Percentiles rank a stretch among this genome's conserved stretches.
Conservation (phyloP, 2,113 vertebrate species). For the Ramphastos sulfuratus region DNA sequence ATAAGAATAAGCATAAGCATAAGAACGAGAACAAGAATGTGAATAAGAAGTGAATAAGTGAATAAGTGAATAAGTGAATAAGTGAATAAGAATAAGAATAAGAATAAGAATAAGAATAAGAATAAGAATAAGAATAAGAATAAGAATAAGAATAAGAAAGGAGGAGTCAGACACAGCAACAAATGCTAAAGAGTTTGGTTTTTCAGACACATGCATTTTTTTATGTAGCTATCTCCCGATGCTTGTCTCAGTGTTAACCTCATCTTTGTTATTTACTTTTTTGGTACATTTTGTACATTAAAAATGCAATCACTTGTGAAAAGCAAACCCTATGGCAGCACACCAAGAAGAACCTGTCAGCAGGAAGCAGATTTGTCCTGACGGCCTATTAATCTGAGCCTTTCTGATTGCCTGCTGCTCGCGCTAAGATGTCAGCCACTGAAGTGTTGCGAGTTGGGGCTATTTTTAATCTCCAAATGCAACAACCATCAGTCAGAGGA, state of each 20-base stretch:
- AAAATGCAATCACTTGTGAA: not conserved
- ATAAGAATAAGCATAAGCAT: no score
- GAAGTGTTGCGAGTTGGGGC: conserved; percentile 13
- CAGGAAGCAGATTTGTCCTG: conserved; percentile 8
- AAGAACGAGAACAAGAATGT: no score
- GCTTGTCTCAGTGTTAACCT: not conserved
- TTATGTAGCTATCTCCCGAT: no score
- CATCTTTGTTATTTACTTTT: not conserved
- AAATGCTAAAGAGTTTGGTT: no score
- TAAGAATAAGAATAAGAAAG: no score
- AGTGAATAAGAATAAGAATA: no score
- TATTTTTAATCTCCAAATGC: conserved; percentile 50
- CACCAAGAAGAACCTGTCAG: conserved; percentile 6
- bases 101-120: no score
- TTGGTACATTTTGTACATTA: not conserved
- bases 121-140: no score
- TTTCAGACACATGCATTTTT: no score
- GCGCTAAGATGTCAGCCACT: conserved; percentile 27
- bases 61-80: no score
- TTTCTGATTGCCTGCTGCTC: conserved; percentile 38
- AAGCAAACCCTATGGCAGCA: not conserved
- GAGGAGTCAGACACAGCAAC: no score
- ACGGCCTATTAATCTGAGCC: conserved; percentile 26
- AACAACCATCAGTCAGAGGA: not conserved
- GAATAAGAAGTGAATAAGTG: no score